Evolutionary conservation across 2,797 vertebrate species (phyloP), one percentile per base, ranked within the genome.

Genomic region (Brachyalestes nurse): DNA sequence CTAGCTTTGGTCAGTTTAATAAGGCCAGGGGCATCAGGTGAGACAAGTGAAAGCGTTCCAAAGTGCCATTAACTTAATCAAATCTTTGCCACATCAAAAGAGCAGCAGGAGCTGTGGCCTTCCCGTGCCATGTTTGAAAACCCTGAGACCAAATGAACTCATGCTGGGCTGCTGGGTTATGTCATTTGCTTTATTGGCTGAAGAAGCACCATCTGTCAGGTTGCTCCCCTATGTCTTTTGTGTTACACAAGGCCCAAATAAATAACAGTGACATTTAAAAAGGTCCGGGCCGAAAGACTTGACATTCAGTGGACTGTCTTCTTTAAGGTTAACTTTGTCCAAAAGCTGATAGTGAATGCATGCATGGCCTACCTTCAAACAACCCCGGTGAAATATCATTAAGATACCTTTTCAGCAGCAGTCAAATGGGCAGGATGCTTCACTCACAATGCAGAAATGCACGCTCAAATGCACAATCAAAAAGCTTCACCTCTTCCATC

Each of bases 201-300:
- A 34, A 72, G 78, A 87, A 81, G 85, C 65, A 66, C 65, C 75
- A 81, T 87, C 86, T 85, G 80, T 77, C 83, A 82, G 74, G 53
- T 85, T 82, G 76, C 61, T 62, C 74, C 49, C 80, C 80, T 73
- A 78, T 79, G 76, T 72, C 57, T 71, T 82, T 79, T 77, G 58
- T 76, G 65, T 75, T 79, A 82, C 86, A 87, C 86, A 83, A 84
- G 85, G 75, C 84, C 85, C 77, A 88, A 92, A 91, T 90, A 92
- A 92, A 92, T 84, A 90, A 88, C 70, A 76, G 82, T 92, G 93
- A 90, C 92, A 93, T 95, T 92, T 93, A 86, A 89, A 94, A 94
- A 93, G 88, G 91, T 92, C 92, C 83, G 71, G 88, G 86, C 89
- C 87, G 87, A 90, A 87, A 79, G 83, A 88, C 86, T 85, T 94